Base-by-base conservation (phyloP, 1,140 invertebrate genomes). In the Scaptomyza montana region DNA sequence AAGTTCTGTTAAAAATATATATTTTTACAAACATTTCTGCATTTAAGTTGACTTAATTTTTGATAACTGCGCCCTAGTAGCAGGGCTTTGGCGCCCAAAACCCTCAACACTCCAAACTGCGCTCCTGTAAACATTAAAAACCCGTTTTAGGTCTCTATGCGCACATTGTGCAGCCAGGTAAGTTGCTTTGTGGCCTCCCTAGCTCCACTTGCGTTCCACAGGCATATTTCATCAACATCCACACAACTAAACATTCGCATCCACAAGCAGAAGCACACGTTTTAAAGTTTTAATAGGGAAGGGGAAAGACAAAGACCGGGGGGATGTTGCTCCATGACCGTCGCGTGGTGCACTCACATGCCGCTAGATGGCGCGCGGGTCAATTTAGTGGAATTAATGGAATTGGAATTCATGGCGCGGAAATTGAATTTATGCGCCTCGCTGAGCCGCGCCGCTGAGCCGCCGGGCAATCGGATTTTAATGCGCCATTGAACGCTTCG, bases 341-440 rank as follows among this genome's bases (percentile, higher is more conserved):
- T 56, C 61, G 62, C 51, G 41, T 77, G 67, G 78, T 87, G 72
- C 79, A 77, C 62, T 78, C 86, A 57, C 72, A 86, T 73, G 73
- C 79, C 90, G 90, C 85, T 91, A 90, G 90, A 91, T 91, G 90
- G 87, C 86, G 90, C 74, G 72, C 72, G 61, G 90, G 76, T 91
- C 85, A 91, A 91, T 91, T 81, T 84, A 89, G 90, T 90, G 90
- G 90, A 91, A 91, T 86, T 91, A 91, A 91, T 91, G 90, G 87
- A 90, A 90, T 86, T 78, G 90, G 78, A 90, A 89, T 91, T 90
- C 84, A 91, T 91, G 90, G 74, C 76, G 78, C 80, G 89, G 89
- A 91, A 91, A 90, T 87, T 87, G 82, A 87, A 87, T 87, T 89
- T 89, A 87, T 87, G 77, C 74, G 77, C 66, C 72, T 77, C 74